phyloP scores from a whole-genome alignment of 1,140 invertebrate genomes.

The Cotesia chilonis region DNA sequence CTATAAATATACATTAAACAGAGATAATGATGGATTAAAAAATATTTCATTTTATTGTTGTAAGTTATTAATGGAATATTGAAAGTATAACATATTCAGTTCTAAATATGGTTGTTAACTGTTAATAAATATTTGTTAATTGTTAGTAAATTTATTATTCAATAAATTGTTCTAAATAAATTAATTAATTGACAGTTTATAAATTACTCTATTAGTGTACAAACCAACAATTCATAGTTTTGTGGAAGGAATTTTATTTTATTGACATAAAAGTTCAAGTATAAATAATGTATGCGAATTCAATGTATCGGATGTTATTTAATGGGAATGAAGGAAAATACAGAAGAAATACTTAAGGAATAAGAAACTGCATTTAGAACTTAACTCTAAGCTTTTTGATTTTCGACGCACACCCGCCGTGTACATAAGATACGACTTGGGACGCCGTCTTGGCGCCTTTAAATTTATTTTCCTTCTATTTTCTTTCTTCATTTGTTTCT shows the following conservation, averaged over 20 bases:
- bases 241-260: background rate
- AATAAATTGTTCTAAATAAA: too few species aligned
- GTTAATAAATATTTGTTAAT: too few species aligned
- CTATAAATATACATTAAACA: too few species aligned
- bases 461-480: conserved; percentile 37
- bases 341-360: background rate
- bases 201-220: too few species aligned
- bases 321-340: background rate
- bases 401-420: conserved; percentile 18
- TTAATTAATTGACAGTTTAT: too few species aligned
- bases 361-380: conserved; percentile 7
- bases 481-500: conserved; percentile 19
- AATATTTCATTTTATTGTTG: too few species aligned
- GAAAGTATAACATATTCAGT: too few species aligned
- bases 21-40: too few species aligned
- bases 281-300: background rate
- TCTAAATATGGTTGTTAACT: too few species aligned
- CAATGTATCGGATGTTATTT: background rate
- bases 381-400: conserved; percentile 28
- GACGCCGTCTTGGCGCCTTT: conserved; percentile 51
- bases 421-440: conserved; percentile 45
- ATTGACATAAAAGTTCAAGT: background rate
- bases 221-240: background rate
- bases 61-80: too few species aligned
- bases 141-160: too few species aligned